Evolutionary conservation across 2,888 invertebrate genomes (phyloP).

Genomic region (Yponomeuta plumbellus): DNA sequence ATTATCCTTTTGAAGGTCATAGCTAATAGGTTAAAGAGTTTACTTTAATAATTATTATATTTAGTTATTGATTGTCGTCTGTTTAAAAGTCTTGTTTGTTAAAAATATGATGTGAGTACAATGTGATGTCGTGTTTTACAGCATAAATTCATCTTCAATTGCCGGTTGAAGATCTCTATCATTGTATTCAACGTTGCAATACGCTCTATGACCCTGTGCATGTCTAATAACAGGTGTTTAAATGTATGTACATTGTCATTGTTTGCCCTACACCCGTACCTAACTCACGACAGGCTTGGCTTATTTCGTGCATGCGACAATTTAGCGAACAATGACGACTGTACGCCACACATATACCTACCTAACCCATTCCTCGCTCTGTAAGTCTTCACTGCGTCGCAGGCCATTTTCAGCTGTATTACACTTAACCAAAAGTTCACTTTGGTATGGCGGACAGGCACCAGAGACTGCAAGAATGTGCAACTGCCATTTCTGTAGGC

Average conservation of each 20-base stretch:
- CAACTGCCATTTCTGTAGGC: slow-evolving; percentile 74
- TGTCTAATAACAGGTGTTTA: slow-evolving; percentile 75
- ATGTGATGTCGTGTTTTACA: too few species aligned
- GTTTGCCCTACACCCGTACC: slow-evolving; percentile 62
- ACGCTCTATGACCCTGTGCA: slow-evolving; percentile 61
- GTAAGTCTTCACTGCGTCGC: slow-evolving; percentile 44
- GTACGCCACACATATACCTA: slow-evolving; percentile 64
- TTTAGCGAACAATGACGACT: slow-evolving; percentile 76
- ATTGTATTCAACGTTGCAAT: slow-evolving; percentile 63
- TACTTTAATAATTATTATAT: too few species aligned
- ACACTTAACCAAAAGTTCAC: slow-evolving; percentile 28
- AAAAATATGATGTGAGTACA: too few species aligned
- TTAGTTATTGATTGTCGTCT: too few species aligned
- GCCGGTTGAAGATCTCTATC: slow-evolving; percentile 58
- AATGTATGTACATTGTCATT: slow-evolving; percentile 70
- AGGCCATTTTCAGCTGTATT: slow-evolving; percentile 10
- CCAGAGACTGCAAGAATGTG: slow-evolving; percentile 60
- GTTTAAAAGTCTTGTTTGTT: too few species aligned
- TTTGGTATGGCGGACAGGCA: slow-evolving; percentile 28
- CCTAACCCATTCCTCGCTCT: slow-evolving; percentile 50
- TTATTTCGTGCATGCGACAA: slow-evolving; percentile 74
- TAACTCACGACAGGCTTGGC: slow-evolving; percentile 71
- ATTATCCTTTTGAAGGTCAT: too few species aligned
- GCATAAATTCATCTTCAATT: slow-evolving; percentile 56
- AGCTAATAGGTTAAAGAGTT: too few species aligned